phyloP scores from a whole-genome alignment of 2,113 vertebrate species.

The Atractosteus spatula region DNA sequence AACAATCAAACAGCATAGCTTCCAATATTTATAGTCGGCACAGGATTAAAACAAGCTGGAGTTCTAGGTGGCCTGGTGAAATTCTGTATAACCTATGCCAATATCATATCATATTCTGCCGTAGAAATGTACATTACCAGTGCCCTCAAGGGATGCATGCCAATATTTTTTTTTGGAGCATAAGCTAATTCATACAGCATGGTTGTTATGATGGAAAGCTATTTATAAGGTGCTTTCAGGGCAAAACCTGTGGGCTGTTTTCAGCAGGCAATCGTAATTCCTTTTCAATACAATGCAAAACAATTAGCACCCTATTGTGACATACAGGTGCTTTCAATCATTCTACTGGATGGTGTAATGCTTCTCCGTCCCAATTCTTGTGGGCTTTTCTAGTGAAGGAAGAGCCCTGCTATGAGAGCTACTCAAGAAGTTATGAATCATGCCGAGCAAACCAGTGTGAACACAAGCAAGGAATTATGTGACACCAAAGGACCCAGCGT shows the following conservation, averaged over 20 bases:
- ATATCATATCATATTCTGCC: constrained; percentile 61
- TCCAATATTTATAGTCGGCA: constrained; percentile 68
- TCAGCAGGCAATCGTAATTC: constrained; percentile 57
- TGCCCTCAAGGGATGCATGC: constrained; percentile 54
- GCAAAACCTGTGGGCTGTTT: neutral
- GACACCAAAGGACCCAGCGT: neutral
- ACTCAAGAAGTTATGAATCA: constrained; percentile 18
- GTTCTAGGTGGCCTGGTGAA: constrained; percentile 62
- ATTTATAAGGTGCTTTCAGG: constrained; percentile 42
- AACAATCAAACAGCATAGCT: constrained; percentile 64
- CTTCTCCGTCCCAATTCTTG: constrained; percentile 47
- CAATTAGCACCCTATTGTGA: constrained; percentile 57
- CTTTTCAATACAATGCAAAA: constrained; percentile 57
- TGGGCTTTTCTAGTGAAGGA: constrained; percentile 18
- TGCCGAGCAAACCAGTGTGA: neutral
- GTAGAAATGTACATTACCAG: constrained; percentile 59
- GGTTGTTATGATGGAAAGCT: constrained; percentile 51
- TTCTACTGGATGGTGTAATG: constrained; percentile 33
- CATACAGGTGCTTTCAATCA: constrained; percentile 65
- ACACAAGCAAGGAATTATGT: neutral
- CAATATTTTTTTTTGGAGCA: constrained; percentile 43
- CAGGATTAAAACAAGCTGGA: constrained; percentile 55
- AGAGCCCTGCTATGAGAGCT: neutral
- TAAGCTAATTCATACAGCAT: constrained; percentile 6
- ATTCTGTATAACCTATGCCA: constrained; percentile 50